Percentiles rank a stretch among this genome's conserved stretches.
Evolutionary conservation across 2,888 invertebrate species (phyloP).

Genomic region (Horisme vitalbata): DNA sequence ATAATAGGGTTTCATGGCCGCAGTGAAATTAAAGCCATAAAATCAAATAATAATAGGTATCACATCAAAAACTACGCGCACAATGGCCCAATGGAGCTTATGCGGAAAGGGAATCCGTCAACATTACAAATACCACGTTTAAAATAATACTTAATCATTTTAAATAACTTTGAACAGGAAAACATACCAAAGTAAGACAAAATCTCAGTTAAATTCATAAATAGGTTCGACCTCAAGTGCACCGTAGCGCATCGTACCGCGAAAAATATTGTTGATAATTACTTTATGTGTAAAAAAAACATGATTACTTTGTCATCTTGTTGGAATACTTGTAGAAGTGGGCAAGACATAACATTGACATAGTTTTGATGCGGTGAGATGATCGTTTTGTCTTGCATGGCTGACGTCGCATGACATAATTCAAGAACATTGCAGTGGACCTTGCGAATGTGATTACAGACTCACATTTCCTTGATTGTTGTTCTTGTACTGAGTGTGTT

Average conservation of each 20-base stretch:
- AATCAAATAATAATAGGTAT: too few relatives aligned
- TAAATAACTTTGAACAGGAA: constrained; percentile 21
- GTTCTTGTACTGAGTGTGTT: constrained; percentile 20
- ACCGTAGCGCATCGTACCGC: constrained; percentile 78
- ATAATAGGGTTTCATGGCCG: too few relatives aligned
- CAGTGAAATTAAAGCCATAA: too few relatives aligned
- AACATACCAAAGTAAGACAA: constrained; percentile 19
- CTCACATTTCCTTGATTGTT: constrained; percentile 49
- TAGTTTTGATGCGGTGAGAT: constrained; percentile 54
- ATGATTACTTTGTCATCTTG: constrained; percentile 58
- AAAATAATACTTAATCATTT: neutral
- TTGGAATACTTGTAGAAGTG: constrained; percentile 43
- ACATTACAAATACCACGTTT: neutral
- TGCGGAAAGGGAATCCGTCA: too few relatives aligned
- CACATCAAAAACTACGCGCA: too few relatives aligned
- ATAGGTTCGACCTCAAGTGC: constrained; percentile 66
- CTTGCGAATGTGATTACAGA: constrained; percentile 49
- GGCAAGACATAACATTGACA: constrained; percentile 77
- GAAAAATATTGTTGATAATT: constrained; percentile 68
- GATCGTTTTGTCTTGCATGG: constrained; percentile 49
- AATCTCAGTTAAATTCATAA: constrained; percentile 46
- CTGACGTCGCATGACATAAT: constrained; percentile 41
- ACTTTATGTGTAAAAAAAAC: constrained; percentile 54
- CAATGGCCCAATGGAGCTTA: too few relatives aligned
- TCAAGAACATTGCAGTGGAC: constrained; percentile 40